Base-by-base conservation (phyloP, 2,888 invertebrate genomes). In the Thecocarcelia acutangulata region DNA sequence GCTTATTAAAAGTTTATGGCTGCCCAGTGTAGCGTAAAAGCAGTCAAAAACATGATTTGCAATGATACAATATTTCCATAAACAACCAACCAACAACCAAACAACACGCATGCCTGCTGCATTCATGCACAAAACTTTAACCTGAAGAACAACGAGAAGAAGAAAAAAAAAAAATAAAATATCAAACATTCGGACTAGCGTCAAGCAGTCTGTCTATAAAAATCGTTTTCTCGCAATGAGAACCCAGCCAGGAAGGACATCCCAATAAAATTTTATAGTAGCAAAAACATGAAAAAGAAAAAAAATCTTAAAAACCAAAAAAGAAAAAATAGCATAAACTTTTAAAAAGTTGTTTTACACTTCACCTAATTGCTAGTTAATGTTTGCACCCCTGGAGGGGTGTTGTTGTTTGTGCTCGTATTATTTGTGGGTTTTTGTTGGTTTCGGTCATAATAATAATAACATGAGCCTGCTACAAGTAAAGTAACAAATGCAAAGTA, bases 291-390 rank as follows among this genome's bases (percentile, higher is more conserved):
- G 46, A 46, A 56, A 72, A 64, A 52, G 52, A 59, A n/a, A 58
- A 40, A 64, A 50, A 56, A 68, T 69, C 28, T 6, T 6, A 33
- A 33, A 33, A 33, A 0, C 2, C 21, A 17, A 42, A 42, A 70
- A 63, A 44, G 50, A 59, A n/a, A 58, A 40, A 64, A 50, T 50
- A 68, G 69, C 28, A 33, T 3, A 33, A 33, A 42, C 50, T 54
- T 37, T 48, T 68, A 59, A 74, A 85, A 86, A 87, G 87, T 78
- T 82, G 78, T 78, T 82, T 88, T 90, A 90, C 90, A 90, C 89
- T 89, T 88, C 88, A 88, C 89, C 90, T 90, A 90, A 90, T 90
- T 90, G 90, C 90, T 89, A 86, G 86, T 87, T 88, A 87, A 87
- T 87, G 90, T 89, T 90, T 89, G 88, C 87, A 88, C 87, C 87